Evolutionary conservation across 2,113 vertebrate species (phyloP).

Genomic region (Cynocephalus volans): DNA sequence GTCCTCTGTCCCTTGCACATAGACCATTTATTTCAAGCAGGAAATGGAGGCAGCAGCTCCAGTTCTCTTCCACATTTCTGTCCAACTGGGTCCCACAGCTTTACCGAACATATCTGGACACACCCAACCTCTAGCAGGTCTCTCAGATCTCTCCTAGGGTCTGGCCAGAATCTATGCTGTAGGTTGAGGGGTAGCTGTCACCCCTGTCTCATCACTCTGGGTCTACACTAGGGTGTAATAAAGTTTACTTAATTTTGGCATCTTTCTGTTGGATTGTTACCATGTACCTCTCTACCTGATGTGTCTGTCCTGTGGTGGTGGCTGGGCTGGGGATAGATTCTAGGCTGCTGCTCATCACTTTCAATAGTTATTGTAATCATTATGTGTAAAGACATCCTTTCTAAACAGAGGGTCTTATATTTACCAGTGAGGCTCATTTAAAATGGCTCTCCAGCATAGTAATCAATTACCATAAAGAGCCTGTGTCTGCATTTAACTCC

Average conservation of each 20-base stretch:
- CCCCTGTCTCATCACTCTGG: too few species aligned
- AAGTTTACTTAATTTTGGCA: neutral
- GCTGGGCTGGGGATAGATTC: neutral
- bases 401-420: neutral
- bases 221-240: neutral
- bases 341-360: neutral
- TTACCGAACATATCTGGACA: neutral
- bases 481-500: neutral
- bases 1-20: neutral
- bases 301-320: neutral
- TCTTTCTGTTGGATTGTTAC: neutral
- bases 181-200: neutral
- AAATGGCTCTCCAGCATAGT: neutral
- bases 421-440: neutral
- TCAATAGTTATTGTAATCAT: neutral
- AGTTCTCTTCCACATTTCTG: neutral
- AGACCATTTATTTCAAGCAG: neutral
- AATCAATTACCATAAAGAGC: neutral
- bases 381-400: neutral
- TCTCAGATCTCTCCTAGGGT: neutral
- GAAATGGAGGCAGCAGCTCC: neutral
- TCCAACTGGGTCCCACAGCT: too few species aligned
- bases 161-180: neutral
- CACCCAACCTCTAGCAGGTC: neutral
- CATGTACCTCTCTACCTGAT: neutral